Evolutionary conservation across 2,797 vertebrate genomes (phyloP).

Genomic region (Lindbergichthys nudifrons): DNA sequence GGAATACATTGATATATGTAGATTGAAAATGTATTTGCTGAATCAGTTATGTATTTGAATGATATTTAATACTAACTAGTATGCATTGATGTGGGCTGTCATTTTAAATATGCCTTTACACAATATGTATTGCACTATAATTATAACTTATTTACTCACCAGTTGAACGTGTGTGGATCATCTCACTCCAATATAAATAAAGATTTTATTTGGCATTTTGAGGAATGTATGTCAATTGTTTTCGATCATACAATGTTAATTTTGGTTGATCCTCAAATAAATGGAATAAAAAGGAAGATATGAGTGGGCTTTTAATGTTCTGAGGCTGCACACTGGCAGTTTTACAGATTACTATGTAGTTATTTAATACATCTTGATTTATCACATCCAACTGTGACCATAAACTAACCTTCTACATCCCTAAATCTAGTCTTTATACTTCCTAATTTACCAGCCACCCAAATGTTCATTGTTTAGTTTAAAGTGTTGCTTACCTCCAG

Average conservation of each 20-base stretch:
- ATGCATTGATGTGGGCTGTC: constrained; percentile 35
- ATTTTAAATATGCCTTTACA: constrained; percentile 24
- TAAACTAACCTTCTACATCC: not conserved
- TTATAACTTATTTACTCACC: constrained; percentile 38
- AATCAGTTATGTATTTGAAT: constrained; percentile 45
- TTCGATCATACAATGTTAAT: constrained; percentile 8
- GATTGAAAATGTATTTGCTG: constrained; percentile 33
- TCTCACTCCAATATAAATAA: constrained; percentile 16
- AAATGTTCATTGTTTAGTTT: not conserved
- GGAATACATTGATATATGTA: constrained; percentile 41
- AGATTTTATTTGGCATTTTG: constrained; percentile 24
- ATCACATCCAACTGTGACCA: not conserved
- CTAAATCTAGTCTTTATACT: not conserved
- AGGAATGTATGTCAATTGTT: constrained; percentile 10
- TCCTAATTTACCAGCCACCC: not conserved
- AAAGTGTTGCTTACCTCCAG: not conserved
- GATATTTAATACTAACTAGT: constrained; percentile 45
- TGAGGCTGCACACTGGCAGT: not conserved
- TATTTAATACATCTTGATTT: not conserved
- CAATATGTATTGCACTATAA: constrained; percentile 60
- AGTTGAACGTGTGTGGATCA: constrained; percentile 19
- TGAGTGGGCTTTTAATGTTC: constrained; percentile 5
- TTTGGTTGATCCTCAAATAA: constrained; percentile 50
- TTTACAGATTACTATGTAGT: not conserved
- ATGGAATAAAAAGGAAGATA: not conserved